These are phyloP conservation scores for Pipistrellus pipistrellus DNA, from an alignment of 2,797 vertebrate genomes.

Conservation along the genomic window DNA sequence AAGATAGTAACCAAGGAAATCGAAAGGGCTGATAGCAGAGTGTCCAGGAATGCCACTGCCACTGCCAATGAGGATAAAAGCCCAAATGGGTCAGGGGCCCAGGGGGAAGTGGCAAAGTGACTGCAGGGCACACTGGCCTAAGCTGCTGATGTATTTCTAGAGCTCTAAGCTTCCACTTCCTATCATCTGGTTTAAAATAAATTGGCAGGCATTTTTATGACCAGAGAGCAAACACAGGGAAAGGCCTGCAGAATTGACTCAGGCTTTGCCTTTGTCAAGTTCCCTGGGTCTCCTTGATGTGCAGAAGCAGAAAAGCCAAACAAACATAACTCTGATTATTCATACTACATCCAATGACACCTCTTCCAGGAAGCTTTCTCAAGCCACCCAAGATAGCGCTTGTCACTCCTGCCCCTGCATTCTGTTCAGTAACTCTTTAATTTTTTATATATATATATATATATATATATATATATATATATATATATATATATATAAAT, in stretches of 20 bases:
- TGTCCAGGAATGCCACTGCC: not conserved
- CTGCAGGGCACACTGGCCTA: not conserved
- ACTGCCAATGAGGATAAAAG: not conserved
- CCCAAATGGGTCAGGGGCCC: not conserved
- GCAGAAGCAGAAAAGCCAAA: not conserved
- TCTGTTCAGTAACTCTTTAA: not conserved
- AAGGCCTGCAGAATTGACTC: conserved; percentile 60
- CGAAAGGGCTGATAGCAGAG: conserved; percentile 17
- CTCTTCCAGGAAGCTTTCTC: not conserved
- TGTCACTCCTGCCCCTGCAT: not conserved
- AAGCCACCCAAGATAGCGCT: fast-evolving
- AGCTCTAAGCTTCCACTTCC: conserved; percentile 79
- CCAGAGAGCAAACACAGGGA: conserved; percentile 76
- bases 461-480: too few species aligned
- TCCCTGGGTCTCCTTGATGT: not conserved
- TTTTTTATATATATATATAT: too few species aligned
- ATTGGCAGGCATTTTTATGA: conserved; percentile 84
- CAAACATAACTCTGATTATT: not conserved
- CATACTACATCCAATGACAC: not conserved
- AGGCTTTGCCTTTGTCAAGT: not conserved
- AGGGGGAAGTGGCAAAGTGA: not conserved
- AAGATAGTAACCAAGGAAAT: conserved; percentile 66
- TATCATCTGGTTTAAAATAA: conserved; percentile 84
- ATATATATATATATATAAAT: too few species aligned
- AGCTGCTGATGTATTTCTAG: conserved; percentile 75